Conservation (phyloP, 2,888 invertebrate genomes). For the Lydus trimaculatus region DNA sequence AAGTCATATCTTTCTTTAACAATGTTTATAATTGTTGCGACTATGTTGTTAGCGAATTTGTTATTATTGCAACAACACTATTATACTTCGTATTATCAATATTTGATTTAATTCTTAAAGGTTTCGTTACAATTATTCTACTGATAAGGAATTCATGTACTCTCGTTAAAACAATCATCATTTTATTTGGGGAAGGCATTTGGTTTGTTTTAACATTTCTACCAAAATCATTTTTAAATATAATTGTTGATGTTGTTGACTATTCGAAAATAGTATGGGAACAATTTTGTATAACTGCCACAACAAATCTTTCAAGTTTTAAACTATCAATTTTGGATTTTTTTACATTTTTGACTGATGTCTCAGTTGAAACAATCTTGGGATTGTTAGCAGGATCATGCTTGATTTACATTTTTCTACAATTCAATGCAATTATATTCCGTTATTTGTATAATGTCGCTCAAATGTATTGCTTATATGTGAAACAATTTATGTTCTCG, state of each 20-base stretch:
- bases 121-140: neutral
- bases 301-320: neutral
- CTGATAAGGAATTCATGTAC: slow-evolving; percentile 35
- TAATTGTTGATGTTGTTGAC: slow-evolving; percentile 13
- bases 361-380: slow-evolving; percentile 48
- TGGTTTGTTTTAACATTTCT: slow-evolving; percentile 50
- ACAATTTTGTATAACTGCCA: neutral
- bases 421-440: slow-evolving; percentile 44
- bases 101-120: slow-evolving; percentile 14
- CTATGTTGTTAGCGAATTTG: neutral
- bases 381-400: slow-evolving; percentile 46
- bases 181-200: slow-evolving; percentile 50
- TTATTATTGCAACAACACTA: neutral
- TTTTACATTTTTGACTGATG: slow-evolving; percentile 48
- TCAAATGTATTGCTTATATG: slow-evolving; percentile 5
- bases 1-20: neutral
- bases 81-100: neutral
- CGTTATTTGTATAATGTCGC: slow-evolving; percentile 29
- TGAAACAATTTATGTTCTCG: neutral
- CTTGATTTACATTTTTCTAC: slow-evolving; percentile 44
- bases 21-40: neutral
- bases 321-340: slow-evolving; percentile 22
- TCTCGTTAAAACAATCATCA: slow-evolving; percentile 42
- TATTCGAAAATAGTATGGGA: slow-evolving; percentile 20
- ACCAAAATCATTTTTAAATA: slow-evolving; percentile 43